Evolutionary conservation across 2,888 invertebrate genomes (phyloP), one percentile per base, ranked within the genome.

Genomic region (Philhelius pedissequus): DNA sequence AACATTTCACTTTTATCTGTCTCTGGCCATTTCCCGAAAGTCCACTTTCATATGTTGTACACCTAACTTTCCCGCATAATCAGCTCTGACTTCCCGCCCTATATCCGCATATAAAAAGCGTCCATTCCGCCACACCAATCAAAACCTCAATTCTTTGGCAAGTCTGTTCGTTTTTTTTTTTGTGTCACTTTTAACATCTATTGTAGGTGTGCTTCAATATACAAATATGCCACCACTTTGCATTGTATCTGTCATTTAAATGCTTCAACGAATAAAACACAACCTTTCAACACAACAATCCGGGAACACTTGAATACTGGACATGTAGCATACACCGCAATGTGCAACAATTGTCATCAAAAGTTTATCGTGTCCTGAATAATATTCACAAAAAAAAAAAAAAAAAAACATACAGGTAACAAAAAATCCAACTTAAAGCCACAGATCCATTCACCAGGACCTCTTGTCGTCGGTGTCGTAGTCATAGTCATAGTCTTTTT

Each of bases 241-340:
- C 80, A 80, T 80, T 84, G 84, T 84, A 80, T 71, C 80, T 84
- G 84, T 84, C 84, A 84, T 58, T 84, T 76, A 74, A 79, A 75
- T 75, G 45, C 70, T 64, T 75, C 70, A 84, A 15, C 66, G 64
- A 79, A 79, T 79, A 64, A 79, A 79, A 79, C 74, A 78, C 83
- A 78, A 75, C 79, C 84, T 78, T 74, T 83, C 79, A 83, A 58
- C 69, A 69, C 64, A 25, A 45, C 32, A 66, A 38, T 68, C 40
- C 52, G 60, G 69, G 52, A 60, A 74, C 54, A 68, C 66, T 40
- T 64, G 50, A 68, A 60, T 43, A 73, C 45, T 30, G 48, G 56
- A 40, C 45, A 35, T 32, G 62, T 32, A 18, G 27, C 56, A 5
- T 13, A 64, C n/a, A 52, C 20, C 18, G 30, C 60, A 32, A 38